Base-by-base conservation (phyloP, 2,797 vertebrate genomes). In the Microtus californicus region DNA sequence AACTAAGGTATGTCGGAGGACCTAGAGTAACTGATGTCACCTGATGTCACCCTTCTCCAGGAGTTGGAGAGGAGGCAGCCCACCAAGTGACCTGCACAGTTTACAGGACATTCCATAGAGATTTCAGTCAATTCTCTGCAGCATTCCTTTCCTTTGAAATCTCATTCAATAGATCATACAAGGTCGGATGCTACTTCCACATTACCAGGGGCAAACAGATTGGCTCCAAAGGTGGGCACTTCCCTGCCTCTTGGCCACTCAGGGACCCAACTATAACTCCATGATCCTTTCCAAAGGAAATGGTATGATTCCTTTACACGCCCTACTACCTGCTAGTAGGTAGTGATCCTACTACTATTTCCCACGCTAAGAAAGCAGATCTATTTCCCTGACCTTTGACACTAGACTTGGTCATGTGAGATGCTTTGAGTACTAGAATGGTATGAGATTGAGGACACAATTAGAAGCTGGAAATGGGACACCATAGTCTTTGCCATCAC, bases 271-370 rank as follows among this genome's bases (percentile, higher is more conserved):
- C 17, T 56, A 29, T 43, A 74, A 59, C 8, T 90, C 87, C 61
- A 86, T 15, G 23, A 82, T 71, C 61, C 93, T 93, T 94, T 80
- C 54, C 54, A 86, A 95, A 76, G 40, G 77, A n/a, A 31, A 95
- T 63, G 51, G 6, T 19, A 12, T 27, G 91, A 43, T 17, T 89
- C 14, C 80, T 14, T 65, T 31, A 63, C n/a, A 7, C 2, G 15
- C 1, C 77, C 67, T 59, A 59, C 56, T 21, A 59, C 56, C 56
- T 59, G 4, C 19, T 59, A 59, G 21, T 59, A 59, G 21, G 56
- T 59, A 59, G 21, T 8, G 15, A 40, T 14, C 27, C 7, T 59
- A 61, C 81, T 82, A 34, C 0, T 29, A 69, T 48, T 83, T 83
- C 23, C 63, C n/a, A 63, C 34, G 11, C n/a, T 83, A 54, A 65